phyloP scores from a whole-genome alignment of 92 coral and sea anemone genomes.

The Porites lobata region DNA sequence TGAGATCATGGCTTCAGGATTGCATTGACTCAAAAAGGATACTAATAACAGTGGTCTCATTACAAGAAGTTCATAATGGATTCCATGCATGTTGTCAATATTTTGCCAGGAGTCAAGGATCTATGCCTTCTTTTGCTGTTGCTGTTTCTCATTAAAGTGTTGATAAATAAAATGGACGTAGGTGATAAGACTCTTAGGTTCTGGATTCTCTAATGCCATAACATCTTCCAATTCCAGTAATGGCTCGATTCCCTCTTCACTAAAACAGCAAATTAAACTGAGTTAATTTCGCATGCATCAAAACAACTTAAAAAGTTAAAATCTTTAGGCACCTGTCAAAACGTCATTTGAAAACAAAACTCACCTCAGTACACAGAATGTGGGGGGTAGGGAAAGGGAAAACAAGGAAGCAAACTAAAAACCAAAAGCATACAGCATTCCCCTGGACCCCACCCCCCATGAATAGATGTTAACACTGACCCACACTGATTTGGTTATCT shows the following conservation, averaged over 20 bases:
- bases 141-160: slow-evolving; percentile 82
- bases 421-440: no score
- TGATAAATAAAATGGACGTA: slow-evolving; percentile 92
- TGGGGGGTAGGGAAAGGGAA: no score
- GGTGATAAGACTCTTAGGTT: slow-evolving; percentile 94
- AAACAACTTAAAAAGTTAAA: no score
- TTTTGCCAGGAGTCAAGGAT: neutral
- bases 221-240: slow-evolving; percentile 93
- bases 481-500: no score
- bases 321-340: no score
- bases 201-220: slow-evolving; percentile 81
- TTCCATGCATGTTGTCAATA: neutral
- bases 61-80: neutral
- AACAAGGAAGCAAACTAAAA: no score
- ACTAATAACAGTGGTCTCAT: neutral
- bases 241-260: slow-evolving; percentile 95
- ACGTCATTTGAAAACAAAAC: no score
- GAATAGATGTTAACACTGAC: no score
- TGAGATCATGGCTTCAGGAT: no score
- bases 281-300: neutral
- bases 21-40: no score
- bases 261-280: slow-evolving; percentile 13
- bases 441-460: no score
- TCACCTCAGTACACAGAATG: no score
- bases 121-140: slow-evolving; percentile 32